Conservation (phyloP, 1,140 invertebrate genomes). For the Drosophila nigrodunni region DNA sequence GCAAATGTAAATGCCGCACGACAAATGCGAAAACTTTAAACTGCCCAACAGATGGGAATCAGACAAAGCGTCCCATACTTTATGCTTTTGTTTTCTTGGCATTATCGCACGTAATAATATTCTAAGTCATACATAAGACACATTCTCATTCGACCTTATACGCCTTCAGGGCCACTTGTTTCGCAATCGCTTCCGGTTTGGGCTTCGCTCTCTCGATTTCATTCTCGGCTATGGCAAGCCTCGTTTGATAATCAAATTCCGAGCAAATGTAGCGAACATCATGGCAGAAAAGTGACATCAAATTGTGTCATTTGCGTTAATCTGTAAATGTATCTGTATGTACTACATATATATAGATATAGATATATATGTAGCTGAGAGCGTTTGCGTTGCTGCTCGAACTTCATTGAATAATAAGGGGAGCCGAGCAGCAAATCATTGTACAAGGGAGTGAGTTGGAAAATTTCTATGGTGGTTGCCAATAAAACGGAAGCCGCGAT, state of each 20-base stretch:
- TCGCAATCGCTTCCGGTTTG: constrained; percentile 8
- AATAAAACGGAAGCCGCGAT: constrained; percentile 80
- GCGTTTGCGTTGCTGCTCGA: constrained; percentile 51
- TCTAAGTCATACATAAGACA: constrained; percentile 27
- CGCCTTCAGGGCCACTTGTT: constrained; percentile 19
- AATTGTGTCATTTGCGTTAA: constrained; percentile 77
- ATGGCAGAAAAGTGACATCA: constrained; percentile 42
- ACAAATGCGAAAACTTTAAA: constrained; percentile 80
- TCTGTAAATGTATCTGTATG: constrained; percentile 50
- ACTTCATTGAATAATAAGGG: constrained; percentile 63
- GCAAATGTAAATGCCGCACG: constrained; percentile 73
- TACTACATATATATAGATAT: constrained; percentile 1
- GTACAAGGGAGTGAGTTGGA: not conserved
- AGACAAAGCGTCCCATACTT: constrained; percentile 12
- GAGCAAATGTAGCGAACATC: constrained; percentile 28
- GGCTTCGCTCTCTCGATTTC: not conserved
- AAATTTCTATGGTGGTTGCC: constrained; percentile 38
- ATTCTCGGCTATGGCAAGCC: constrained; percentile 3
- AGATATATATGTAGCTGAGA: constrained; percentile 44
- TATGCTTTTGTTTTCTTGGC: constrained; percentile 47
- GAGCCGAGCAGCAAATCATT: constrained; percentile 36
- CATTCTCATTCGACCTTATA: constrained; percentile 28
- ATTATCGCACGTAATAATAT: constrained; percentile 76
- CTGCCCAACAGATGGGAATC: constrained; percentile 63
- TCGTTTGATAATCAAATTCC: constrained; percentile 45